phyloP scores from a whole-genome alignment of 2,113 vertebrate genomes.

The Saccopteryx bilineata region DNA sequence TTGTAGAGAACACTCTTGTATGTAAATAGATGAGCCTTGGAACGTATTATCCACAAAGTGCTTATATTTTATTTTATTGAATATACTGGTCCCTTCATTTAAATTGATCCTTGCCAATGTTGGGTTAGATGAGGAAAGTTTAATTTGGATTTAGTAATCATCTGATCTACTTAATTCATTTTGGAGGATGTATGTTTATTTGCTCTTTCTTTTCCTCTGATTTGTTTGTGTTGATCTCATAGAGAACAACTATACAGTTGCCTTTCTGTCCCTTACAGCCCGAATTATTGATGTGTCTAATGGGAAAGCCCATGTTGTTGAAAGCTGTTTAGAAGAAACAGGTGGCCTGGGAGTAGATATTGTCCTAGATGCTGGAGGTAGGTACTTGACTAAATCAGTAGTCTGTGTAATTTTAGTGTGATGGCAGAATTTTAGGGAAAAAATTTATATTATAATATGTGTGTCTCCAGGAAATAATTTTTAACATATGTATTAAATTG shows the following conservation, averaged over 20 bases:
- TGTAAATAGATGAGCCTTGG: neutral
- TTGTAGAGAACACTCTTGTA: neutral
- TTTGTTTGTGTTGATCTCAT: neutral
- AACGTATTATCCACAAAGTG: neutral
- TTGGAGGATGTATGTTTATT: neutral
- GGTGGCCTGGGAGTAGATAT: constrained; percentile 96
- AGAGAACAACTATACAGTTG: constrained; percentile 3
- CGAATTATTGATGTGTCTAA: constrained; percentile 92
- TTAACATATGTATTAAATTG: constrained; percentile 10
- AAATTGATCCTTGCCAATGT: neutral
- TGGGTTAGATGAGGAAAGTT: neutral
- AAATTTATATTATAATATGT: too few relatives aligned
- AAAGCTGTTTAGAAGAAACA: constrained; percentile 95
- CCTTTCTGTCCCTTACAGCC: constrained; percentile 86
- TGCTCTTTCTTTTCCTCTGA: neutral
- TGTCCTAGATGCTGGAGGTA: constrained; percentile 95
- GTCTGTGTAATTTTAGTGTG: neutral
- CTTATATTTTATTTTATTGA: neutral
- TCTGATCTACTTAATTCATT: constrained; percentile 30
- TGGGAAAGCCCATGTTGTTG: constrained; percentile 90
- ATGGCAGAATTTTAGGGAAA: constrained; percentile 1
- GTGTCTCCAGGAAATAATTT: neutral
- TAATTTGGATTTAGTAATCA: neutral
- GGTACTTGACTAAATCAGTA: constrained; percentile 29
- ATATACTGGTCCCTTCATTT: neutral